Base-by-base conservation (phyloP, 2,888 invertebrate species). In the Xestoiulus laeticollis region DNA sequence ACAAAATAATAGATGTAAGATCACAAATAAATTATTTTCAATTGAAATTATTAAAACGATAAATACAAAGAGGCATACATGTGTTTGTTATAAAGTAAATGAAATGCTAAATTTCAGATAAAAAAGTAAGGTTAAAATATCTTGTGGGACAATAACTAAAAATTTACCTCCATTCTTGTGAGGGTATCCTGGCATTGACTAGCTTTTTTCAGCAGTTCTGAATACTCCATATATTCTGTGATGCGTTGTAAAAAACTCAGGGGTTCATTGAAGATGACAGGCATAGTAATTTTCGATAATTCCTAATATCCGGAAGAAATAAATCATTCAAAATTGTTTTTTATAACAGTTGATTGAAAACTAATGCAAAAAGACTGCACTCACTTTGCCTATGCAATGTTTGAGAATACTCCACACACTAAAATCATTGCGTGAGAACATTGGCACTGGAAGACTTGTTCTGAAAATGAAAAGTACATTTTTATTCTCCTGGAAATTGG, bases 241-340 rank as follows among this genome's bases (percentile, higher is more conserved):
- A 98, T 95, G 89, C 98, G 94, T 93, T 99, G 98, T 78, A 99
- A 95, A 93, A 98, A 98, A 90, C 97, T 97, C 89, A 99, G 93
- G 14, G 98, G 98, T 92, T 99, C 98, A 93, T 98, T 99, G 93
- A 98, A 97, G 90, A 96, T 96, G 90, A 98, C 97, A 89, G 98
- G 98, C 97, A 98, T 98, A 59, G 98, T 96, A 92, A 98, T 97
- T 94, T 98, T 98, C 91, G 97, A 97, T 90, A 98, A 93, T 93
- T 98, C 98, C 93, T 92, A 90, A 83, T 85, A 22, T 33, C 14
- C 14, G 44, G 68, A 19, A 53, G 84, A 53, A 85, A 33, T 26
- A 26, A 44, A 22, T 59, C 53, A 78, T 78, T 32, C 14, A 30
- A 48, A 44, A 88, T 85, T 59, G 43, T n/a, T 85, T 85, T n/a